phyloP scores from a whole-genome alignment of 2,797 vertebrate species.

The Poecile montanus region DNA sequence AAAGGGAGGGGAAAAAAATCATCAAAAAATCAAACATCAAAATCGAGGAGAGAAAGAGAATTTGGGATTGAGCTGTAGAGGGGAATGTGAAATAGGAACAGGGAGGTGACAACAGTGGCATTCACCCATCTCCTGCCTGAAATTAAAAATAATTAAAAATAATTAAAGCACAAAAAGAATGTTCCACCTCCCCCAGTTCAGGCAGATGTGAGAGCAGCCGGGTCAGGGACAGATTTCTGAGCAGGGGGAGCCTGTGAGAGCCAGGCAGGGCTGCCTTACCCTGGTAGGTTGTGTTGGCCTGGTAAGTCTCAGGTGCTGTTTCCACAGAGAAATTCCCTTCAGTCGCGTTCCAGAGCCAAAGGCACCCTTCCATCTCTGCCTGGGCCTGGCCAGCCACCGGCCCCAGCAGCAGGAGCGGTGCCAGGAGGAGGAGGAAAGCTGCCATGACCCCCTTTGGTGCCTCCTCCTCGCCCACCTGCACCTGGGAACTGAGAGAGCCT shows the following conservation, averaged over 20 bases:
- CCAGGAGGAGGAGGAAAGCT: neutral
- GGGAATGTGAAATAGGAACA: neutral
- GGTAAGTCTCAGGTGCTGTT: rapidly evolving
- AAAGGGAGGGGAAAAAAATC: neutral
- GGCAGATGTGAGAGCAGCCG: neutral
- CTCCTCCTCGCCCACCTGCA: neutral
- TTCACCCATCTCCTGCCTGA: neutral
- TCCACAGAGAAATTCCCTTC: neutral
- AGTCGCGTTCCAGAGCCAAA: rapidly evolving
- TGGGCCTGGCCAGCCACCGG: neutral
- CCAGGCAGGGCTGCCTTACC: constrained; percentile 45
- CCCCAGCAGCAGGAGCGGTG: neutral
- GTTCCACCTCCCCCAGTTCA: neutral
- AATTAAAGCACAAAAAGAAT: rapidly evolving
- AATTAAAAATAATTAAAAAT: too few relatives aligned
- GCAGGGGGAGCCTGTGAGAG: neutral
- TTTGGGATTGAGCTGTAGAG: neutral
- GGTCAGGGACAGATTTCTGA: neutral
- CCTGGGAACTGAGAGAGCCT: neutral
- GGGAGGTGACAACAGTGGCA: neutral
- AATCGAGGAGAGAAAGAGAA: neutral
- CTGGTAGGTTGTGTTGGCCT: neutral
- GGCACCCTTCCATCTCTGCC: rapidly evolving
- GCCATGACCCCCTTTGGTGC: neutral
- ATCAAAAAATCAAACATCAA: neutral